Evolutionary conservation across 2,113 vertebrate genomes (phyloP).

Genomic region (Osmerus eperlanus): DNA sequence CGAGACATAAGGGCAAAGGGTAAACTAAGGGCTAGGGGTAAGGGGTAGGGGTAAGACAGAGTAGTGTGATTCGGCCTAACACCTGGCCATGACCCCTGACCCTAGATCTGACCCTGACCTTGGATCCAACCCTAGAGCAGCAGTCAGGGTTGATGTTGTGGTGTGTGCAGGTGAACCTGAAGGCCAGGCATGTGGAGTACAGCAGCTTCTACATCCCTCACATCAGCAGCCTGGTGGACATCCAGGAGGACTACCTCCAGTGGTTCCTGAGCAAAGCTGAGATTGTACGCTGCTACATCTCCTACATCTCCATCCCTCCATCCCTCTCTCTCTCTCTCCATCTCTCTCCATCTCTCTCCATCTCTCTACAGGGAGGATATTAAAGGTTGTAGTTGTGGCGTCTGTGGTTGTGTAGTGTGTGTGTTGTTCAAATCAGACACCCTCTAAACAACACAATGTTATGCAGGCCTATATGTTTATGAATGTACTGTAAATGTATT

Average conservation of each 20-base stretch:
- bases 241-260: conserved; percentile 98
- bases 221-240: conserved; percentile 91
- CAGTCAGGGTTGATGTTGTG: conserved; percentile 10
- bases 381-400: too few species aligned
- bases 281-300: conserved; percentile 76
- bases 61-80: too few species aligned
- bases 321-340: background rate
- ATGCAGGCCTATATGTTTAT: too few species aligned
- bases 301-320: background rate
- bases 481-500: too few species aligned
- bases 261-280: conserved; percentile 95
- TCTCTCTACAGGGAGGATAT: too few species aligned
- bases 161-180: conserved; percentile 85
- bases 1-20: too few species aligned
- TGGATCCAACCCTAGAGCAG: background rate
- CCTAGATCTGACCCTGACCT: background rate
- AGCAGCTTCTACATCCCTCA: conserved; percentile 94
- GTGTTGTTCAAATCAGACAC: too few species aligned
- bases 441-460: too few species aligned
- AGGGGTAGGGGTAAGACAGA: too few species aligned
- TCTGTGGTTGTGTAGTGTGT: too few species aligned
- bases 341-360: background rate
- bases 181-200: conserved; percentile 88
- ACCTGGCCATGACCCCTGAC: background rate
- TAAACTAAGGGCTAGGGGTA: too few species aligned